Base-by-base conservation (phyloP, 1,140 invertebrate species). In the Brachionus calyciflorus region DNA sequence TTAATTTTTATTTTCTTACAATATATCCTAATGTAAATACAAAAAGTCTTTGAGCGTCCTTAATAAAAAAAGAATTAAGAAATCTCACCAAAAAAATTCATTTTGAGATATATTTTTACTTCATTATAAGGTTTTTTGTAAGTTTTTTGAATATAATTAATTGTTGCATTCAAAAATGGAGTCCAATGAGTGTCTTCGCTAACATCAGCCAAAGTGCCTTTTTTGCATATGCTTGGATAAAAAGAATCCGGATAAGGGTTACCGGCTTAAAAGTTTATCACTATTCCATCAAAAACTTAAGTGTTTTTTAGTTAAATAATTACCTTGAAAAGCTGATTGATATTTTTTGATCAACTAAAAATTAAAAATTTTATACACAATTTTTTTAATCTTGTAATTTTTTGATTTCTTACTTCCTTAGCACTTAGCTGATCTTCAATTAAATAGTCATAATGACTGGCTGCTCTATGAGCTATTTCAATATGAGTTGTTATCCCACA, bases 171-270 rank as follows among this genome's bases (percentile, higher is more conserved):
- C 30, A 83, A 51, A 77, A 83, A 84, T 21, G 81, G 81, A 1
- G 79, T 78, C 82, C 82, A 83, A 76, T 83, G 82, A 14, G 81
- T 82, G 68, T 83, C 82, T 60, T 76, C 73, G 17, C 49, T 55
- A 12, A 76, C 41, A 46, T 76, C 49, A 41, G 24, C 70, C 26
- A 12, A 79, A 57, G 78, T 78, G 81, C 83, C 83, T 53, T 78
- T 57, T 68, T 77, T 79, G 81, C 83, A 84, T 28, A 80, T 12
- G 33, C 46, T 24, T n/a, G 77, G 48, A 78, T 83, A 84, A 77
- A 78, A 83, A 4, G 82, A 73, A 78, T 84, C 83, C 57, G 83
- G 83, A 70, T 83, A 84, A 6, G 82, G 78, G 63, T 77, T 80
- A n/a, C 83, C 83, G 37, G 80, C 82, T 73, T 37, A 17, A 49